Conservation (phyloP, 1,140 invertebrate species). For the Bathynomus jamesi region DNA sequence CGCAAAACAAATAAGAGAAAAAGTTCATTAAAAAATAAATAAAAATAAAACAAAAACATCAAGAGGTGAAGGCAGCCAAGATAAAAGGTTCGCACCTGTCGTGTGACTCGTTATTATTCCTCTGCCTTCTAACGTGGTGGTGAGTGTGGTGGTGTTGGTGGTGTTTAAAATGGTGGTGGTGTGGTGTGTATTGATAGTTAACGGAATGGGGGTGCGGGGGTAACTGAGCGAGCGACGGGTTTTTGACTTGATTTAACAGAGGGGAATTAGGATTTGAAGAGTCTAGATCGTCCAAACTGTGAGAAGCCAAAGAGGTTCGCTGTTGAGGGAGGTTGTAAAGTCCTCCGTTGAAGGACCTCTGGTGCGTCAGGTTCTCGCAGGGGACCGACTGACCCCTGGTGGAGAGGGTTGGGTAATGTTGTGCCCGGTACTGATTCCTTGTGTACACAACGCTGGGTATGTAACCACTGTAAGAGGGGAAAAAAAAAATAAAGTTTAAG, state of each 20-base stretch:
- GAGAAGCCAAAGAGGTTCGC: conserved; percentile 43
- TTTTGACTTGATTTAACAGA: not conserved
- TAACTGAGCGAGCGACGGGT: conserved; percentile 3
- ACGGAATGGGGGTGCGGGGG: conserved; percentile 1
- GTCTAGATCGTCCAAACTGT: conserved; percentile 41
- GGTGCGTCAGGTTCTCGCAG: not conserved
- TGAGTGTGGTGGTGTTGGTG: conserved; percentile 27
- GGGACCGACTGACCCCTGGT: conserved; percentile 28
- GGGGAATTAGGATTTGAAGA: conserved; percentile 16
- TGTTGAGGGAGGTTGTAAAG: conserved; percentile 45
- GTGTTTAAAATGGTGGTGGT: conserved; percentile 10
- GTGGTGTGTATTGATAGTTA: conserved; percentile 11
- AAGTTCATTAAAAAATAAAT: conserved; percentile 15
- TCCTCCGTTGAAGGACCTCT: conserved; percentile 38
- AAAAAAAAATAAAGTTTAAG: no score
- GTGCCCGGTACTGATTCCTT: conserved; percentile 43
- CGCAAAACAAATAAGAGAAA: not conserved
- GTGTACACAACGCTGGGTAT: conserved; percentile 44
- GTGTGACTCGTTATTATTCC: conserved; percentile 20
- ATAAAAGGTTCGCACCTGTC: conserved; percentile 28
- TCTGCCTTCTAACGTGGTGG: conserved; percentile 31
- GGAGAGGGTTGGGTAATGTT: conserved; percentile 44
- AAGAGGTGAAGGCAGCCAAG: conserved; percentile 13
- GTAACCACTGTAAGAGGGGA: conserved; percentile 42
- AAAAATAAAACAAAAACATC: conserved; percentile 7